Conservation (phyloP, 2,888 invertebrate genomes). For the Fragum whitleyi region DNA sequence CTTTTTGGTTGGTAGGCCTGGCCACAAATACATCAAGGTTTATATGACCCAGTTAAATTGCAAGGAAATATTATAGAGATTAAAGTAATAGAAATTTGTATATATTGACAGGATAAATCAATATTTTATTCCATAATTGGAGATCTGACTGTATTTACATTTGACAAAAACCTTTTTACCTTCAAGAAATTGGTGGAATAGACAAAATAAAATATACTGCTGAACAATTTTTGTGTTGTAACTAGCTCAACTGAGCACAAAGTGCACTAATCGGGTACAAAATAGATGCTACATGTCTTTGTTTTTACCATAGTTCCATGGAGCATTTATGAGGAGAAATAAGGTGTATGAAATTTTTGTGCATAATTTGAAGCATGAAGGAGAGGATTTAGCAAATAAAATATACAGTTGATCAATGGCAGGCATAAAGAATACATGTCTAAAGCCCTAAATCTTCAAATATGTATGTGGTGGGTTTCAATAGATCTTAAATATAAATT, state of each 20-base stretch:
- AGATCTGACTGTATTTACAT: slow-evolving; percentile 35
- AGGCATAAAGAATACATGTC: slow-evolving; percentile 10
- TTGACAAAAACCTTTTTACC: not conserved
- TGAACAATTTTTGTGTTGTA: too few species aligned
- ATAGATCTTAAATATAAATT: not conserved
- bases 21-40: too few species aligned
- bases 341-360: too few species aligned
- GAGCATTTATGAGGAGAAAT: too few species aligned
- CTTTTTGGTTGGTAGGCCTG: too few species aligned
- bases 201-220: too few species aligned
- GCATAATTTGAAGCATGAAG: too few species aligned
- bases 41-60: not conserved
- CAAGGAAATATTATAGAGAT: not conserved
- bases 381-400: not conserved
- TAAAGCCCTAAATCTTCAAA: slow-evolving; percentile 19
- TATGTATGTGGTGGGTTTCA: slow-evolving; percentile 11
- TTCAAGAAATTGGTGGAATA: not conserved
- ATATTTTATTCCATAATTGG: slow-evolving; percentile 47
- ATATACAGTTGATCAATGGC: slow-evolving; percentile 21
- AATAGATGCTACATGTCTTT: too few species aligned
- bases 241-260: too few species aligned
- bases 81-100: slow-evolving; percentile 9
- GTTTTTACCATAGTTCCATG: too few species aligned
- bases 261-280: too few species aligned
- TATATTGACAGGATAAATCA: slow-evolving; percentile 35